phyloP scores from a whole-genome alignment of 2,113 vertebrate genomes.

The Megatriorchis doriae region DNA sequence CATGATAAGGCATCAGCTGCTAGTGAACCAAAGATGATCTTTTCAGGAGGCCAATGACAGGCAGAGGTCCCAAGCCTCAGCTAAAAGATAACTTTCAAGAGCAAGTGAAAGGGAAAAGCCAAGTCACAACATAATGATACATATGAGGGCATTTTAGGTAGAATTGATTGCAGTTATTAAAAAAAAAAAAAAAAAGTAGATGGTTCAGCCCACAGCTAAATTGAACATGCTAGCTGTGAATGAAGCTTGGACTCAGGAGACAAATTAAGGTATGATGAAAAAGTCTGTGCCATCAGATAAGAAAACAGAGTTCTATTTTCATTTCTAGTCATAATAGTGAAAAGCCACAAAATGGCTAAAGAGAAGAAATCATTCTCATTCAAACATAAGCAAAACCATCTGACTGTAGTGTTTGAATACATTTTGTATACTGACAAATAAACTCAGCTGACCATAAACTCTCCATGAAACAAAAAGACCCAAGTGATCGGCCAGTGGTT shows the following conservation, averaged over 20 bases:
- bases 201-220: neutral
- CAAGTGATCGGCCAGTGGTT: neutral
- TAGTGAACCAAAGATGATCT: neutral
- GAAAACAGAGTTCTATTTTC: neutral
- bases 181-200: neutral
- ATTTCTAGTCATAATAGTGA: neutral
- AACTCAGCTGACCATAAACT: neutral
- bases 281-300: neutral
- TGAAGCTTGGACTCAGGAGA: neutral
- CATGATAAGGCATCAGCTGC: neutral
- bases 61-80: neutral
- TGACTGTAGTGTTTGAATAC: neutral
- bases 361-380: neutral
- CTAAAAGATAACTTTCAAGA: neutral
- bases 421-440: neutral
- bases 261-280: slow-evolving; percentile 27
- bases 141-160: neutral
- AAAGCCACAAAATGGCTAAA: neutral
- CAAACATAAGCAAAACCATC: neutral
- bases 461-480: neutral
- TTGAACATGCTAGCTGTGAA: neutral
- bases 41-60: neutral
- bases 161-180: neutral
- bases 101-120: neutral
- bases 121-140: neutral